A percentile compares a stretch with the other conserved stretches of the same genome.
Evolutionary conservation across 2,888 invertebrate species (phyloP).

Genomic region (Physocephala rufipes): DNA sequence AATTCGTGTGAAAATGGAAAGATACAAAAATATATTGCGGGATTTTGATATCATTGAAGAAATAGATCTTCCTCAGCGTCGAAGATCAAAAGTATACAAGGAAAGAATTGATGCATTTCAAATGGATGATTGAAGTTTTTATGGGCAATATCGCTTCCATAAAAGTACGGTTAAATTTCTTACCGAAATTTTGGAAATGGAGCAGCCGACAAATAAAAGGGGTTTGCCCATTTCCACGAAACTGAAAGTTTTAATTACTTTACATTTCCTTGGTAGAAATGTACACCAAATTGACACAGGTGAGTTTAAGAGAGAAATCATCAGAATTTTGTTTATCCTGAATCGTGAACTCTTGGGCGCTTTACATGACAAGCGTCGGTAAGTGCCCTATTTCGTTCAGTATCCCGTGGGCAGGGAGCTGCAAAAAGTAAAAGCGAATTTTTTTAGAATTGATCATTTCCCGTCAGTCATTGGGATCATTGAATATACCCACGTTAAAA

Average conservation of each 20-base stretch:
- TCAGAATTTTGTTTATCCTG: not conserved
- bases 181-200: not conserved
- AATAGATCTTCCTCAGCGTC: too few relatives aligned
- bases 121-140: too few relatives aligned
- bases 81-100: too few relatives aligned
- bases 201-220: not conserved
- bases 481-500: slow-evolving; percentile 35
- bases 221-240: not conserved
- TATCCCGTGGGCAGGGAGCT: slow-evolving; percentile 24
- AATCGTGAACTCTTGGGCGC: not conserved
- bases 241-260: not conserved
- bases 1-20: too few relatives aligned
- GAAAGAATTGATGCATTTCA: too few relatives aligned
- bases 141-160: too few relatives aligned
- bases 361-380: slow-evolving; percentile 25
- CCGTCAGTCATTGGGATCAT: slow-evolving; percentile 34
- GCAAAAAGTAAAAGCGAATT: slow-evolving; percentile 19
- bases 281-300: slow-evolving; percentile 1
- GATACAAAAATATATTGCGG: not conserved
- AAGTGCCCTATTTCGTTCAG: slow-evolving; percentile 26
- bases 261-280: slow-evolving; percentile 1
- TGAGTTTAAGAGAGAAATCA: not conserved
- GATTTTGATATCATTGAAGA: too few relatives aligned
- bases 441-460: slow-evolving; percentile 21
- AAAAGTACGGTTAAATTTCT: not conserved